Evolutionary conservation across 2,888 invertebrate genomes (phyloP), one percentile per base, ranked within the genome.

Genomic region (Nemapogon koenigi): DNA sequence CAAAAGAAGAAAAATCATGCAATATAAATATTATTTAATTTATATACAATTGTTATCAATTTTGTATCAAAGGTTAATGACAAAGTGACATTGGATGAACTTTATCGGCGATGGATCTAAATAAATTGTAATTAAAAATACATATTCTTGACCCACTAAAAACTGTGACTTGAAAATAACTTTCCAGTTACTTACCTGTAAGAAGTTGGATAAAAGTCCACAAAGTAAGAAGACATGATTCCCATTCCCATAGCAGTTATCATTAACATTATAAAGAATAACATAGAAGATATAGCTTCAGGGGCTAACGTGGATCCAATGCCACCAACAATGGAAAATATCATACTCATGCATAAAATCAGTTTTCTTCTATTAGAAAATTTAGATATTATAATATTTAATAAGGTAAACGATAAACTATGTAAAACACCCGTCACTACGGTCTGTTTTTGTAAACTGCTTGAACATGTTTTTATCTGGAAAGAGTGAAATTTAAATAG

Each of bases 171-270:
- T n/a, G n/a, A n/a, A n/a, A n/a, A n/a, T n/a, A n/a, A n/a, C n/a
- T n/a, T n/a, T n/a, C n/a, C n/a, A n/a, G n/a, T n/a, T n/a, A 18
- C 25, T 28, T 16, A 37, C 37, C 37, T 27, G 10, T 28, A 27
- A n/a, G 37, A 37, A 27, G 37, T 37, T 4, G 37, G 37, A 28
- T 37, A 37, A 10, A 37, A 27, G 13, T 37, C 37, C 4, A 37
- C 37, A 28, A 27, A 28, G 18, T 37, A 37, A 16, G 37, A 27
- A 3, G 27, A 72, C 2, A 72, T 53, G 22, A 75, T 54, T 11
- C 73, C 73, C 41, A 71, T 70, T 17, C 68, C 62, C 69, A 73
- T 68, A 22, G 70, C 71, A 0, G 68, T 67, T 37, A 67, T 70
- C 40, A 70, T 62, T 53, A 65, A 71, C 7, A 71, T 44, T 51